Conservation (phyloP, 1,140 invertebrate species). For the Lethrus apterus region DNA sequence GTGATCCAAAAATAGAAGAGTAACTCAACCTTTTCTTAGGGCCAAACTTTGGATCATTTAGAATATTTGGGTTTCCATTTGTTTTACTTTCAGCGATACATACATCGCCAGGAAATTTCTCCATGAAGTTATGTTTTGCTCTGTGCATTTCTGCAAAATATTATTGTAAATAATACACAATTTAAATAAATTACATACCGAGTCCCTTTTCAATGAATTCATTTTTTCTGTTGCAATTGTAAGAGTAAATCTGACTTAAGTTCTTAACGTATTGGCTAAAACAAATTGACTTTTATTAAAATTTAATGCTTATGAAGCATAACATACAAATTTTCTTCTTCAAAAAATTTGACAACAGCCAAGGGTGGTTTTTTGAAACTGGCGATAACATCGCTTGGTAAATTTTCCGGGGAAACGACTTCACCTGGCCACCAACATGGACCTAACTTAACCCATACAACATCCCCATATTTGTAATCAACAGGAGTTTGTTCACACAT, state of each 20-base stretch:
- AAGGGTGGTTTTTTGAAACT: slow-evolving; percentile 62
- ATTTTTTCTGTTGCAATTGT: slow-evolving; percentile 66
- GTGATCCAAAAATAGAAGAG: slow-evolving; percentile 50
- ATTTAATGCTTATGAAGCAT: not conserved
- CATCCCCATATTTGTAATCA: slow-evolving; percentile 60
- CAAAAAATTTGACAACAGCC: slow-evolving; percentile 73
- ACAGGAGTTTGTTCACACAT: slow-evolving; percentile 58
- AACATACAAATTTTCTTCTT: slow-evolving; percentile 57
- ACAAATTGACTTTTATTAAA: slow-evolving; percentile 34
- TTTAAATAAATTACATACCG: slow-evolving; percentile 49
- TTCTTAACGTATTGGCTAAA: slow-evolving; percentile 70
- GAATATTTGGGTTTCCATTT: slow-evolving; percentile 57
- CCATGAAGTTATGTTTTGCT: slow-evolving; percentile 57
- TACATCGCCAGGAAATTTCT: slow-evolving; percentile 67
- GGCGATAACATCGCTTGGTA: slow-evolving; percentile 51
- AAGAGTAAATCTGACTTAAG: slow-evolving; percentile 61
- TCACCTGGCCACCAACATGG: slow-evolving; percentile 73
- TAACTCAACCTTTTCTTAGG: slow-evolving; percentile 48
- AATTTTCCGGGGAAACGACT: slow-evolving; percentile 54
- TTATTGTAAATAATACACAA: not conserved
- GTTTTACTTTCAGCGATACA: slow-evolving; percentile 59
- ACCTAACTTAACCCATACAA: slow-evolving; percentile 76
- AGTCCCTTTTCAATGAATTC: slow-evolving; percentile 73
- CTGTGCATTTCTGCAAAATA: slow-evolving; percentile 21
- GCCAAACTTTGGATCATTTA: slow-evolving; percentile 52